phyloP scores from a whole-genome alignment of 2,113 vertebrate species.

The Haliaeetus leucogaster region DNA sequence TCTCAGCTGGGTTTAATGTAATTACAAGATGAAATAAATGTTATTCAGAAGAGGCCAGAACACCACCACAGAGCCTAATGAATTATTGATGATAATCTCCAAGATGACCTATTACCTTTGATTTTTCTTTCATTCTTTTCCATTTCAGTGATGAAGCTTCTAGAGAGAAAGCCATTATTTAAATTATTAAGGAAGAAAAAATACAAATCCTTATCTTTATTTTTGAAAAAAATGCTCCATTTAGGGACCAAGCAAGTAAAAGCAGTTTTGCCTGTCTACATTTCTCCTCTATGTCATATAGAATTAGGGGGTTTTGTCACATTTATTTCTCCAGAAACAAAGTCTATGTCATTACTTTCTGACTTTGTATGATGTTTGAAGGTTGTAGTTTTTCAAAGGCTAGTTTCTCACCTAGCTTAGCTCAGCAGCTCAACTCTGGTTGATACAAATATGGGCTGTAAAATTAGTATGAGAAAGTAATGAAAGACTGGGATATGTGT shows the following conservation, averaged over 20 bases:
- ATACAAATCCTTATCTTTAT: not conserved
- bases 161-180: not conserved
- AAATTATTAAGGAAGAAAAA: not conserved
- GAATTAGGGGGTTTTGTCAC: not conserved
- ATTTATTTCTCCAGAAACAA: not conserved
- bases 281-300: not conserved
- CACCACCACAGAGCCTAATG: not conserved
- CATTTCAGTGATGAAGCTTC: not conserved
- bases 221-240: not conserved
- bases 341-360: not conserved
- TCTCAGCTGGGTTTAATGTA: not conserved
- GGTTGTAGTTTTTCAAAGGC: not conserved
- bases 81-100: constrained; percentile 15
- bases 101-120: not conserved
- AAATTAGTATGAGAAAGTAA: not conserved
- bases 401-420: not conserved
- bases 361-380: not conserved
- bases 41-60: not conserved
- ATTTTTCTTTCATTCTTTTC: not conserved
- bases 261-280: not conserved
- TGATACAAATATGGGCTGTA: not conserved
- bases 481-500: not conserved
- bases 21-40: not conserved
- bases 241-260: not conserved
- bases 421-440: not conserved